phyloP scores from a whole-genome alignment of 2,113 vertebrate species.

The Antechinus stuartii region DNA sequence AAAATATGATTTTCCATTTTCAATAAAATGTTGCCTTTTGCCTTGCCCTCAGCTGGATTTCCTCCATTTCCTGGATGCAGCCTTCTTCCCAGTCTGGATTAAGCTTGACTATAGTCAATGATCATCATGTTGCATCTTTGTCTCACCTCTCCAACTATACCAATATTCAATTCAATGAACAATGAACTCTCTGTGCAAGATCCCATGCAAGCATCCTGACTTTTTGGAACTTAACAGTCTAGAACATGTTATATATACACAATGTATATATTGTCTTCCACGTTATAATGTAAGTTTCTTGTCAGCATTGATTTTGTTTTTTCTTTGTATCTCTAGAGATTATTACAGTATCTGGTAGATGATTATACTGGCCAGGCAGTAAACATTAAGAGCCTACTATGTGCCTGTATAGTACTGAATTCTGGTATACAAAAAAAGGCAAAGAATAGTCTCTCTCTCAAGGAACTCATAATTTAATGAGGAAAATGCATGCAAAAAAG shows the following conservation, averaged over 20 bases:
- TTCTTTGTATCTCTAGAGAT: background rate
- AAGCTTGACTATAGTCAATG: background rate
- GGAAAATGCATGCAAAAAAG: background rate
- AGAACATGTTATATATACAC: background rate
- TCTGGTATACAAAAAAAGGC: background rate
- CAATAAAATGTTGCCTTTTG: background rate
- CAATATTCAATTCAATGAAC: background rate
- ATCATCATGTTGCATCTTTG: background rate
- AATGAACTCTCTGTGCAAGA: background rate
- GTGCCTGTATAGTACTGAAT: background rate
- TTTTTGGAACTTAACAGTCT: background rate
- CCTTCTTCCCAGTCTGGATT: background rate
- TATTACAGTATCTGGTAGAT: background rate
- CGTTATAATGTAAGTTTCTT: background rate
- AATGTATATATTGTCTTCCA: background rate
- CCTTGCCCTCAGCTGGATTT: background rate
- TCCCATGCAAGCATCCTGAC: background rate
- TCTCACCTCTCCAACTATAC: background rate
- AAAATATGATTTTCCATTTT: background rate
- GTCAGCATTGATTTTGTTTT: background rate
- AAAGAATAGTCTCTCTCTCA: constrained; percentile 4
- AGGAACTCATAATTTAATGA: background rate
- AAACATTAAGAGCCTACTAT: background rate
- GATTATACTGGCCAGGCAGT: background rate
- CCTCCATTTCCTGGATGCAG: background rate